Percentiles rank a stretch among this genome's conserved stretches.
These are phyloP conservation scores for Gouania willdenowi DNA, from an alignment of 2,797 vertebrate species.

Conservation along the genomic window DNA sequence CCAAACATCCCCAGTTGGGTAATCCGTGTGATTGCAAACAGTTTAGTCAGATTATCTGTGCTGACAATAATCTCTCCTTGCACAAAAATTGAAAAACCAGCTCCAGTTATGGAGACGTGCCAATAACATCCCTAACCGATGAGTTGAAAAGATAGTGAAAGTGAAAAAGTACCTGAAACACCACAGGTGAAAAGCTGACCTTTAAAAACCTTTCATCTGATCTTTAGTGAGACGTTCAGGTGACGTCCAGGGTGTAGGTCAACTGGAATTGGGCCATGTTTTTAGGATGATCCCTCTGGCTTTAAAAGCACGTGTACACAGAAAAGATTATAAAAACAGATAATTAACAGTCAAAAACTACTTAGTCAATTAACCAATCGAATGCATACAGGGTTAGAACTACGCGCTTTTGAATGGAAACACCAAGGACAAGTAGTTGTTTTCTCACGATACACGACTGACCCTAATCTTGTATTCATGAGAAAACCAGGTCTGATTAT, in stretches of 20 bases:
- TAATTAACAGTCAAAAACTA: too few relatives aligned
- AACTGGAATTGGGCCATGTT: not conserved
- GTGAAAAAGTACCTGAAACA: not conserved
- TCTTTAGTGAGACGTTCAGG: not conserved
- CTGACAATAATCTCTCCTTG: not conserved
- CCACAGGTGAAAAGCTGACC: too few relatives aligned
- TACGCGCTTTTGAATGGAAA: too few relatives aligned
- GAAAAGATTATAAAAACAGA: too few relatives aligned
- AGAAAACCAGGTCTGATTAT: slow-evolving; percentile 25
- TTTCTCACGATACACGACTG: slow-evolving; percentile 31
- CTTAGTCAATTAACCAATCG: too few relatives aligned
- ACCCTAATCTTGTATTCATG: slow-evolving; percentile 55
- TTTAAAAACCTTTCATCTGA: too few relatives aligned
- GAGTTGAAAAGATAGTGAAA: not conserved
- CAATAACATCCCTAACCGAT: not conserved
- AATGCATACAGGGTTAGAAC: too few relatives aligned
- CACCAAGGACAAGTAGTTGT: too few relatives aligned
- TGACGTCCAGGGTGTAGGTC: not conserved
- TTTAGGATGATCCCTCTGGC: too few relatives aligned
- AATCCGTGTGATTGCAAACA: not conserved
- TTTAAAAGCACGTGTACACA: too few relatives aligned
- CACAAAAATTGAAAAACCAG: not conserved
- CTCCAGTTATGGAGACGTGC: not conserved
- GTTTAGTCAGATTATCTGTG: not conserved
- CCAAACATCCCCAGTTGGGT: not conserved